Conservation (phyloP, 2,797 vertebrate species). For the Euthynnus affinis region DNA sequence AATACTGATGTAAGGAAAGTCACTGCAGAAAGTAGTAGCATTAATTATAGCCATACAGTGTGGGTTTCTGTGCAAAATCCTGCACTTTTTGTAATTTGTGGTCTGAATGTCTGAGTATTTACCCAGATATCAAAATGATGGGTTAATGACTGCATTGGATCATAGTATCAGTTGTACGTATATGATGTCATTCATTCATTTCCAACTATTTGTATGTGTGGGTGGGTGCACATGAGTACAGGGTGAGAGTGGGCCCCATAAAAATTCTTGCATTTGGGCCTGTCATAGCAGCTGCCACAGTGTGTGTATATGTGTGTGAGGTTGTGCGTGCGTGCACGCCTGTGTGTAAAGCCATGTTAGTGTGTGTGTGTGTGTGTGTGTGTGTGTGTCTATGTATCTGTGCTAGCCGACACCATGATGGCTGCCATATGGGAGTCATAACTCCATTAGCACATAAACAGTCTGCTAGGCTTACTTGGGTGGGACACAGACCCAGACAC, state of each 20-base stretch:
- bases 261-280: constrained; percentile 19
- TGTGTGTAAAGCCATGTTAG: too few relatives aligned
- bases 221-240: not conserved
- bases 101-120: not conserved
- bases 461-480: constrained; percentile 64
- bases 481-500: constrained; percentile 43
- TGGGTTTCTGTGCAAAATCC: not conserved
- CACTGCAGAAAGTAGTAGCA: not conserved
- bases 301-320: not conserved
- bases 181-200: not conserved
- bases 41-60: not conserved
- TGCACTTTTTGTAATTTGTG: not conserved
- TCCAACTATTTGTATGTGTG: not conserved
- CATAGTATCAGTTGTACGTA: not conserved
- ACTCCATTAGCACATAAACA: constrained; percentile 77
- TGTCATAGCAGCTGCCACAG: constrained; percentile 49
- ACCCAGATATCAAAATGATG: not conserved
- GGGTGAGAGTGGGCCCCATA: not conserved
- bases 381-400: constrained; percentile 7
- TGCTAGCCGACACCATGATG: constrained; percentile 61
- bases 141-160: not conserved
- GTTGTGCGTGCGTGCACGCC: not conserved
- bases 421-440: constrained; percentile 78
- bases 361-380: constrained; percentile 1
- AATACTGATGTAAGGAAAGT: constrained; percentile 5